Evolutionary conservation across 1,140 invertebrate species (phyloP).

Genomic region (Colletes gigas): DNA sequence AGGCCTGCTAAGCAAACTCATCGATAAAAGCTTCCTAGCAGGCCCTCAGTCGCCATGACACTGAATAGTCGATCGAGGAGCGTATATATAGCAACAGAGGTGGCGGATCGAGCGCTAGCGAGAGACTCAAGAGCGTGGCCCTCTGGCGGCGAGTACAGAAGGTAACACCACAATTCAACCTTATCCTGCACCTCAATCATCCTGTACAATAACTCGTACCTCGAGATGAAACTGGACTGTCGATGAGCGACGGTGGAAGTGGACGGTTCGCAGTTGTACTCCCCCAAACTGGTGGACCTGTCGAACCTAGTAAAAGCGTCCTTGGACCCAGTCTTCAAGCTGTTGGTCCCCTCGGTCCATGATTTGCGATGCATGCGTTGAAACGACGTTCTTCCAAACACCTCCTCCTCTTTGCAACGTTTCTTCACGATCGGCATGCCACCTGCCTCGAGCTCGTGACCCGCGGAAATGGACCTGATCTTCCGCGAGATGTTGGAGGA

Average conservation of each 20-base stretch:
- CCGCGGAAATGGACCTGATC: slow-evolving; percentile 53
- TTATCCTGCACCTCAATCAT: background rate
- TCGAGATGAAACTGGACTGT: slow-evolving; percentile 33
- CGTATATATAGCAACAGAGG: too few relatives aligned
- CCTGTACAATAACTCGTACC: slow-evolving; percentile 23
- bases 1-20: too few relatives aligned
- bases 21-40: too few relatives aligned
- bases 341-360: slow-evolving; percentile 65
- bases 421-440: slow-evolving; percentile 30
- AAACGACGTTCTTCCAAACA: slow-evolving; percentile 29
- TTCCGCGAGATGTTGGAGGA: background rate
- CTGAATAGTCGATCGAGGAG: too few relatives aligned
- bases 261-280: slow-evolving; percentile 59
- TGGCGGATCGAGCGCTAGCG: too few relatives aligned
- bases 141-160: too few relatives aligned
- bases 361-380: slow-evolving; percentile 66
- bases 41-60: too few relatives aligned
- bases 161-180: too few relatives aligned
- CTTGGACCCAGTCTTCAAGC: background rate
- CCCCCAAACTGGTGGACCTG: slow-evolving; percentile 58
- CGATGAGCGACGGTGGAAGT: slow-evolving; percentile 49
- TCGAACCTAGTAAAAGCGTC: slow-evolving; percentile 29
- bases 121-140: too few relatives aligned
- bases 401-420: slow-evolving; percentile 5
- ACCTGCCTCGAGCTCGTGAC: slow-evolving; percentile 31